Conservation (phyloP, 2,113 vertebrate species). For the Pluvianellus socialis region DNA sequence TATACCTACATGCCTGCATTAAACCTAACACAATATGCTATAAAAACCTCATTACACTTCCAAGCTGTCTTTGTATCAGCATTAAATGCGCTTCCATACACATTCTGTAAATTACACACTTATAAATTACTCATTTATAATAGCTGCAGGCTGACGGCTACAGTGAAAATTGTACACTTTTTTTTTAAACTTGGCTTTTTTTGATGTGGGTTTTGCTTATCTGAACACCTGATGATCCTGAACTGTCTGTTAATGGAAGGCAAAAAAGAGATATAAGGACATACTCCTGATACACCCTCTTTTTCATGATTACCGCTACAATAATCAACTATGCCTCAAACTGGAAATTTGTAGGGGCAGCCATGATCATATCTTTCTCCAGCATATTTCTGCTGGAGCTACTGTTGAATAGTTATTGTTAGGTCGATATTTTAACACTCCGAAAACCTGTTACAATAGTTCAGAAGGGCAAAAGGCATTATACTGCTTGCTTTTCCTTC, state of each 20-base stretch:
- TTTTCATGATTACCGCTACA: neutral
- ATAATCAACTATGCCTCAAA: neutral
- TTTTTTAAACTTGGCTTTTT: neutral
- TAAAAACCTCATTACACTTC: constrained; percentile 74
- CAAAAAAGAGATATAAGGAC: neutral
- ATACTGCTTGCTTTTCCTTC: neutral
- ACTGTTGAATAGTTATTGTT: neutral
- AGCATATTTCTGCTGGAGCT: neutral
- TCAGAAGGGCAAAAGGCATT: neutral
- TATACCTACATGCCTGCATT: constrained; percentile 41
- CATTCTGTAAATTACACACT: constrained; percentile 61
- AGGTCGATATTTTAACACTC: neutral
- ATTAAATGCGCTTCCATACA: constrained; percentile 40
- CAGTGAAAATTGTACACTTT: neutral
- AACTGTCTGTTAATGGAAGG: neutral
- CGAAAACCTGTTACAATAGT: neutral
- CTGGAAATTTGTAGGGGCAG: neutral
- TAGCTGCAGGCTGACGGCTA: constrained; percentile 47
- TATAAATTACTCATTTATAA: constrained; percentile 74
- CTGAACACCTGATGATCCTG: neutral
- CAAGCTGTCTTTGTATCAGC: constrained; percentile 66
- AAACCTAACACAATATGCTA: constrained; percentile 57
- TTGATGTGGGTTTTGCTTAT: constrained; percentile 11
- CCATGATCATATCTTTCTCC: neutral
- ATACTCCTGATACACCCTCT: neutral